Evolutionary conservation across 2,797 vertebrate species (phyloP), one percentile per base, ranked within the genome.

Genomic region (Scolopax bukidnonensis): DNA sequence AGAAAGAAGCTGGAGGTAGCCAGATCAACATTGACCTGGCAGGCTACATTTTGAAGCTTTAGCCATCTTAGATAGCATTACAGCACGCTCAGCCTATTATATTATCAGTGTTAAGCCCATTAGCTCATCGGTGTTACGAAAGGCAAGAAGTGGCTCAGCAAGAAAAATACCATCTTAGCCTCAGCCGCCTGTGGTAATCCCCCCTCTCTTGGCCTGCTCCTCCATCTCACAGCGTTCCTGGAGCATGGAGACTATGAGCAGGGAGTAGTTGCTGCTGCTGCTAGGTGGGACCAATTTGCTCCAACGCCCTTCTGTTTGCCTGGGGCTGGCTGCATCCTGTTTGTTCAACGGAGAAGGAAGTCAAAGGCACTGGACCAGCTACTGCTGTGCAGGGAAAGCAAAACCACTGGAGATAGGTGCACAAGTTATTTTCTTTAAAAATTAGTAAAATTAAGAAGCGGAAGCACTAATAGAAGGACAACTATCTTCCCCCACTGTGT

Each of bases 281-380:
- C 25, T 50, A 8, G 40, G 8, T 24, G 40, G 68, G 48, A 71
- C 53, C 21, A 60, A 15, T 32, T 83, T 65, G 61, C 70, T 60
- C 40, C 18, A 50, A 23, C 1, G 3, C 32, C 36, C 33, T 77
- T 70, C 47, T 40, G 27, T 48, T 79, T 63, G 41, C n/a, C 4
- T 1, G 15, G 64, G 45, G 27, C 61, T 64, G 14, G 16, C 71
- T 47, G 60, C 24, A 19, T 23, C 76, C 56, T 63, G 32, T 30
- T 67, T 3, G 4, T n/a, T 27, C 69, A 47, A 4, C 0, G 0
- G 20, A 41, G 68, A 23, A 41, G 28, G 54, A 57, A 65, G 25
- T 50, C 57, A 32, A 59, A 41, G 17, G 41, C 25, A 5, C 45
- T n/a, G 65, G 54, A 61, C 14, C 76, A 84, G 73, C 23, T 64